Conservation (phyloP, 2,888 invertebrate species). For the Coleophora flavipennella region DNA sequence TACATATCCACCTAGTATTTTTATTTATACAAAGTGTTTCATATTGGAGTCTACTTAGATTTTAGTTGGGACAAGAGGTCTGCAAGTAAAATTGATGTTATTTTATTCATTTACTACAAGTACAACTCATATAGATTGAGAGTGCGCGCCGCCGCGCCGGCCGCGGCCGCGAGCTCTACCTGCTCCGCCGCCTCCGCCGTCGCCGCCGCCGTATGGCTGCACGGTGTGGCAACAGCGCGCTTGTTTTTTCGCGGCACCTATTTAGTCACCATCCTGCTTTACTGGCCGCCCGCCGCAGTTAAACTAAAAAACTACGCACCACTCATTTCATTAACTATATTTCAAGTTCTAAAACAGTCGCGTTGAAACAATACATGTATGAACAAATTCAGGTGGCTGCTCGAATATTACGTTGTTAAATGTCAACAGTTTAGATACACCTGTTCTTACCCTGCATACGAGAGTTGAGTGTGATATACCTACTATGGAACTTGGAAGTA, state of each 20-base stretch:
- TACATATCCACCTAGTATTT: background rate
- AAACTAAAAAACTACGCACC: background rate
- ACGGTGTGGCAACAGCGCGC: conserved; percentile 68
- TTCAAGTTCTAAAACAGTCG: too few species aligned
- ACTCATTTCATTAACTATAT: background rate
- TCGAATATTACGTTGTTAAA: too few species aligned
- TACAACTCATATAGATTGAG: conserved; percentile 16
- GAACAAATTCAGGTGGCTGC: too few species aligned
- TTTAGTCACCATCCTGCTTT: conserved; percentile 14
- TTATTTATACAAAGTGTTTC: too few species aligned
- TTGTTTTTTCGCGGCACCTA: conserved; percentile 44
- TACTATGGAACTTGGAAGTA: too few species aligned
- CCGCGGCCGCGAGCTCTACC: conserved; percentile 32
- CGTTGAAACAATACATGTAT: too few species aligned
- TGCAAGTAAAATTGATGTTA: conserved; percentile 27
- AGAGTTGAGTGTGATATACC: too few species aligned
- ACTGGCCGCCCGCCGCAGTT: background rate
- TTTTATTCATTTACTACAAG: conserved; percentile 43
- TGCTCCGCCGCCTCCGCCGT: conserved; percentile 51
- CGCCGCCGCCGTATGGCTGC: conserved; percentile 28
- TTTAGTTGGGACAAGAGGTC: conserved; percentile 52
- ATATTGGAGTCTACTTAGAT: conserved; percentile 45
- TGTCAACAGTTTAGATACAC: too few species aligned
- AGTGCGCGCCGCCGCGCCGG: conserved; percentile 19
- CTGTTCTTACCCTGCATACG: too few species aligned